Evolutionary conservation across 2,113 vertebrate genomes (phyloP).

Genomic region (Mystacornis crossleyi): DNA sequence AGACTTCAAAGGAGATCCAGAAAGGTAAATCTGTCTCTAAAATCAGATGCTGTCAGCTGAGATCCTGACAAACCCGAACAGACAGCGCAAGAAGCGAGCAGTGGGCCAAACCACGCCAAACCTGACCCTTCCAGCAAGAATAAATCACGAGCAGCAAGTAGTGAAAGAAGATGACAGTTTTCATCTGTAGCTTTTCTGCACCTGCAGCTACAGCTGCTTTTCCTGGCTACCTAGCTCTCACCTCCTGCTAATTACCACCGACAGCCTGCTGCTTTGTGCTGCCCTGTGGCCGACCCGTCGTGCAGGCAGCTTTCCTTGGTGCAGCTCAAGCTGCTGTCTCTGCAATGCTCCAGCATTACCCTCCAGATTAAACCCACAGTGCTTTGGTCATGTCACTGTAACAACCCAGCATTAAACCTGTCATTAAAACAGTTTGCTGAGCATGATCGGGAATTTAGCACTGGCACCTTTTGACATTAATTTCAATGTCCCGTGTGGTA

Average conservation of each 20-base stretch:
- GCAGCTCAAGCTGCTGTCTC: neutral
- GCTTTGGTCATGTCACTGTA: constrained; percentile 55
- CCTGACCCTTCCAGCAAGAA: constrained; percentile 20
- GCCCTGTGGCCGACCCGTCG: constrained; percentile 2
- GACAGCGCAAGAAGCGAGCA: constrained; percentile 17
- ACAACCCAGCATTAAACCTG: constrained; percentile 64
- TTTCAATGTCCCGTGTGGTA: constrained; percentile 32
- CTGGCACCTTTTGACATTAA: constrained; percentile 52
- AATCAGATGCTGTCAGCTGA: neutral
- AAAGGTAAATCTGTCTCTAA: constrained; percentile 13
- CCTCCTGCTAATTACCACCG: constrained; percentile 39
- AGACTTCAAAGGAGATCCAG: neutral
- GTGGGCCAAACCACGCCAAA: constrained; percentile 17
- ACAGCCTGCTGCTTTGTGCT: constrained; percentile 40
- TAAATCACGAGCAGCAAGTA: neutral
- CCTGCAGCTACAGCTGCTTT: constrained; percentile 30
- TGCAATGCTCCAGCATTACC: neutral
- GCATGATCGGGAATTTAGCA: constrained; percentile 48
- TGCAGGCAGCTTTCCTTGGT: neutral
- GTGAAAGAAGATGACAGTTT: constrained; percentile 1
- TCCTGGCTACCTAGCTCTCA: neutral
- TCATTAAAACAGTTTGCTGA: constrained; percentile 58
- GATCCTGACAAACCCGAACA: neutral
- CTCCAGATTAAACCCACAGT: constrained; percentile 44
- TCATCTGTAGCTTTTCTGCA: neutral